Evolutionary conservation across 1,140 invertebrate species (phyloP).

Genomic region (Hyphantria cunea): DNA sequence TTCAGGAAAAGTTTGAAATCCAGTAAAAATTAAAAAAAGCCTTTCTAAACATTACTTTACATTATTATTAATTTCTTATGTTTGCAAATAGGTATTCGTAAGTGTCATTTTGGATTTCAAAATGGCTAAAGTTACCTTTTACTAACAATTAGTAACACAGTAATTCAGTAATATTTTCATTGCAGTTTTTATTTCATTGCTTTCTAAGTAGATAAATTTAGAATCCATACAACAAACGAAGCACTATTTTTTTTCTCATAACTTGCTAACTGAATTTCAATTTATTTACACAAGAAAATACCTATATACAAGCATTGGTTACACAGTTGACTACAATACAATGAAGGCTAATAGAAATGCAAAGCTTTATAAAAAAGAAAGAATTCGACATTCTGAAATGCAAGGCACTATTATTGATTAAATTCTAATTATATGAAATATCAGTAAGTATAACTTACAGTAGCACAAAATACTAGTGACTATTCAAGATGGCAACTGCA

Average conservation of each 20-base stretch:
- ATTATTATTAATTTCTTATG: too few species aligned
- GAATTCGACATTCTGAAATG: conserved; percentile 16
- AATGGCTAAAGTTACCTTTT: too few species aligned
- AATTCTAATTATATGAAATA: conserved; percentile 29
- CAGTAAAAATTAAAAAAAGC: too few species aligned
- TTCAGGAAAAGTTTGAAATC: too few species aligned
- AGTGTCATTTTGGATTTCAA: too few species aligned
- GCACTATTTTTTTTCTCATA: not conserved
- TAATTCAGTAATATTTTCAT: too few species aligned
- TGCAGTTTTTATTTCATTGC: too few species aligned
- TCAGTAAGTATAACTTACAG: conserved; percentile 49
- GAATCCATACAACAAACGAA: too few species aligned
- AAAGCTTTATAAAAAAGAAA: conserved; percentile 22
- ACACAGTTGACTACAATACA: conserved; percentile 10
- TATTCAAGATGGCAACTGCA: conserved; percentile 63
- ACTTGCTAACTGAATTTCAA: not conserved
- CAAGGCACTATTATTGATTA: conserved; percentile 22
- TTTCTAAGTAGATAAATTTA: too few species aligned
- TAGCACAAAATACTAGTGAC: conserved; percentile 65
- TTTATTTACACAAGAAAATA: not conserved
- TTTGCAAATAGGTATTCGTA: too few species aligned
- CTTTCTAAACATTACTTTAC: too few species aligned
- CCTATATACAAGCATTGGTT: conserved; percentile 13
- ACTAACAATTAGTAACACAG: too few species aligned
- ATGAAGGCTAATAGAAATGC: conserved; percentile 4